A percentile compares a stretch with the other conserved stretches of the same genome.
Conservation (phyloP, 2,888 invertebrate genomes). For the Eupithecia pulchellata region DNA sequence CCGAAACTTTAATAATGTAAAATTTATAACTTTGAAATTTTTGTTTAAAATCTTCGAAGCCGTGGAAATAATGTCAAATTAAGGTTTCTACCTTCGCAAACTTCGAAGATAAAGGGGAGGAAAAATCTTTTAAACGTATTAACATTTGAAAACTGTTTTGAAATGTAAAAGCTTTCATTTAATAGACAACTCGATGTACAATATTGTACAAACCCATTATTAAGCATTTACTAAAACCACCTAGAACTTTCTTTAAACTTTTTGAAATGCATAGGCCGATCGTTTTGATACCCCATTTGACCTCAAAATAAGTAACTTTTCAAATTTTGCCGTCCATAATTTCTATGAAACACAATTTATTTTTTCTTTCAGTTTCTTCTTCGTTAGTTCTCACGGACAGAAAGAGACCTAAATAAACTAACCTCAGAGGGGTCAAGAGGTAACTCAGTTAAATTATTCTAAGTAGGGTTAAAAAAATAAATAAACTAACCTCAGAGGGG, state of each 20-base stretch:
- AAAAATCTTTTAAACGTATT: neutral
- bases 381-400: neutral
- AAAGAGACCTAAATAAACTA: neutral
- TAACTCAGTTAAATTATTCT: no score
- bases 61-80: no score
- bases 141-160: neutral
- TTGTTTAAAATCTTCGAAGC: no score
- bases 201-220: no score
- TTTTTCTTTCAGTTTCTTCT: neutral
- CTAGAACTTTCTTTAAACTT: no score
- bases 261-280: no score
- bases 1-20: no score
- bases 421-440: neutral
- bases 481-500: neutral
- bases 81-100: neutral
- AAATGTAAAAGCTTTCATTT: neutral
- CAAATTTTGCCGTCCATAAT: neutral
- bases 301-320: neutral
- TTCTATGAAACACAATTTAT: neutral
- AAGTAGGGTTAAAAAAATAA: neutral
- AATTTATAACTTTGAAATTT: no score
- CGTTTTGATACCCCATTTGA: neutral
- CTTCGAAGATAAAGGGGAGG: neutral
- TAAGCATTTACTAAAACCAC: no score
- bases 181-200: neutral